Evolutionary conservation across 2,888 invertebrate species (phyloP), one percentile per base, ranked within the genome.

Genomic region (Cryptops parisi): DNA sequence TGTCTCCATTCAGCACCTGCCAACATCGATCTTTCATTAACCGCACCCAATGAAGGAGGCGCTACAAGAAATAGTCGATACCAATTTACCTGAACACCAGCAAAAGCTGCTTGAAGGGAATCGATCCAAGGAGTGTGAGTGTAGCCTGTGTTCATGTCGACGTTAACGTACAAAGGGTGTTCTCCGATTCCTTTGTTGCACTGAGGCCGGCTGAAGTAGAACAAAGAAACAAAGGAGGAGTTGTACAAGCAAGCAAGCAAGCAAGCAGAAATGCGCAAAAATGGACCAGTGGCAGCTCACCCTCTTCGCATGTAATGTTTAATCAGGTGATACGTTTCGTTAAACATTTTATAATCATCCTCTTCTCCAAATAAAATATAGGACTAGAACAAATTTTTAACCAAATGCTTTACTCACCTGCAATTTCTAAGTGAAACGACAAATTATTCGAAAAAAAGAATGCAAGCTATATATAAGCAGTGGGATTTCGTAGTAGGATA

Each of bases 91-190:
- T 66, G 67, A 12, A 67, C 58, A 21, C 64, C 67, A 43, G 66
- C 60, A 61, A 67, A 68, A 15, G 73, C 70, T 41, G 75, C 78
- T 64, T 78, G 78, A 23, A 79, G 65, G 1, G 78, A 72, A 65
- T 79, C 79, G 45, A 79, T 75, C 79, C 79, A 80, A 47, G 75
- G 72, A 54, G 76, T 78, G 47, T 71, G 65, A 3, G 74, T 71
- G 4, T 26, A 43, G 17, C 46, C 71, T 70, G 72, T 76, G 51
- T 71, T 68, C 76, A 79, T 77, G 61, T 80, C 74, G 1, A 78
- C 78, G 67, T 79, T 80, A 2, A 78, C 76, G 65, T 76, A 79
- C 6, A 79, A 64, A 5, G 79, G 79, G 60, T 76, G 76, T 59
- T 74, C 74, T 3, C 78, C 78, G 47, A 64, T 63, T 2, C 77